Percentiles rank a stretch among this genome's conserved stretches.
Evolutionary conservation across 2,888 invertebrate genomes (phyloP).

Genomic region (Lasioglossum marginatum): DNA sequence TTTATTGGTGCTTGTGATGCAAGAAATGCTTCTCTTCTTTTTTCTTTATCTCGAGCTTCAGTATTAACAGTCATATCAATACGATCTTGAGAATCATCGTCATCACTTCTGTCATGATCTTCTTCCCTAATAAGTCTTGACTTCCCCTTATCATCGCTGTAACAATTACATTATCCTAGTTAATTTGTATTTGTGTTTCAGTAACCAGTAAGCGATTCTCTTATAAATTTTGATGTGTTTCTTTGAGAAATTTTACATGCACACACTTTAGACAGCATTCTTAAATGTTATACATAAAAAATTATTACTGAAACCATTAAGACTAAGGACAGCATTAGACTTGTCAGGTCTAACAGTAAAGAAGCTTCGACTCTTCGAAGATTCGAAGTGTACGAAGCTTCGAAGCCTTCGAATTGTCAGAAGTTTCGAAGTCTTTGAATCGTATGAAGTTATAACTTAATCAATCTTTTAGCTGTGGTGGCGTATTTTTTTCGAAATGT

Average conservation of each 20-base stretch:
- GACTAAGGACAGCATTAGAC: neutral
- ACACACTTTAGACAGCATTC: neutral
- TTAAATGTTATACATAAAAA: neutral
- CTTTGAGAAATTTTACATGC: neutral
- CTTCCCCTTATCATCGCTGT: constrained; percentile 83
- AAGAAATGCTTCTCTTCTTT: constrained; percentile 91
- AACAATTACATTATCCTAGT: neutral
- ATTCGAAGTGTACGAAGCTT: too few relatives aligned
- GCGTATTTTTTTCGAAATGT: too few relatives aligned
- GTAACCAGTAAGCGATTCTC: neutral
- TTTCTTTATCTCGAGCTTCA: constrained; percentile 91
- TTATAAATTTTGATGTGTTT: too few relatives aligned
- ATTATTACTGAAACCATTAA: neutral
- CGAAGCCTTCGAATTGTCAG: too few relatives aligned
- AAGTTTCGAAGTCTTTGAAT: too few relatives aligned
- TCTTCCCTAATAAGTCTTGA: constrained; percentile 92
- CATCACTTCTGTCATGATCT: constrained; percentile 93
- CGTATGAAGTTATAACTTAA: too few relatives aligned
- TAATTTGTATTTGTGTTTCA: neutral
- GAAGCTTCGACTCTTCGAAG: too few relatives aligned
- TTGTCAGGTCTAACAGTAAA: neutral
- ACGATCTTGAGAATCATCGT: constrained; percentile 89
- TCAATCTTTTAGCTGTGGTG: too few relatives aligned
- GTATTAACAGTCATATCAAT: constrained; percentile 95
- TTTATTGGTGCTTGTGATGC: constrained; percentile 88